Conservation (phyloP, 2,113 vertebrate genomes). For the Pao palembangensis region DNA sequence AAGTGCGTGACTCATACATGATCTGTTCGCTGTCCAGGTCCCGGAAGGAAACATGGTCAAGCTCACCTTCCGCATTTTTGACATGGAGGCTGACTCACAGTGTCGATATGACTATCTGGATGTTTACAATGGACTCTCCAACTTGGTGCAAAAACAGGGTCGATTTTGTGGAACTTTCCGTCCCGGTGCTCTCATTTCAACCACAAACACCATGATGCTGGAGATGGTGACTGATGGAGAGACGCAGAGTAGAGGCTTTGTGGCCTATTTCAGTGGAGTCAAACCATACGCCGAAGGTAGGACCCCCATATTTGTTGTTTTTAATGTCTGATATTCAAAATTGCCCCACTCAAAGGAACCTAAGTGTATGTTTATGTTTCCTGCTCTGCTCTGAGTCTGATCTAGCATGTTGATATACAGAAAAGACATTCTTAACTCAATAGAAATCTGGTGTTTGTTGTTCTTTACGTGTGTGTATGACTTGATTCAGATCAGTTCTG, state of each 20-base stretch:
- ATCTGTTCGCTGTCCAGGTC: slow-evolving; percentile 70
- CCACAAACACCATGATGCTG: slow-evolving; percentile 83
- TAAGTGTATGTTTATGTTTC: too few relatives aligned
- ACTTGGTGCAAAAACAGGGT: slow-evolving; percentile 79
- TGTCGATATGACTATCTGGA: slow-evolving; percentile 87
- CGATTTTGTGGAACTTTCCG: slow-evolving; percentile 90
- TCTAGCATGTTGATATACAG: too few relatives aligned
- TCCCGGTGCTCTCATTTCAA: slow-evolving; percentile 81
- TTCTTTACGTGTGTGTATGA: slow-evolving; percentile 26
- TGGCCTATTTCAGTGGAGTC: slow-evolving; percentile 79
- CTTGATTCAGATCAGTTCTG: slow-evolving; percentile 66
- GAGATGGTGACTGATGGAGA: slow-evolving; percentile 81
- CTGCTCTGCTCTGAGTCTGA: too few relatives aligned
- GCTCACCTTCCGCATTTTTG: slow-evolving; percentile 84
- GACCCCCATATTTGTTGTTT: slow-evolving; percentile 21
- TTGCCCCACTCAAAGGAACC: too few relatives aligned
- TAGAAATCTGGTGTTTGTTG: not conserved
- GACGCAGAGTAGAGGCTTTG: slow-evolving; percentile 80
- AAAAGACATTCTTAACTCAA: too few relatives aligned
- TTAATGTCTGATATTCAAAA: not conserved
- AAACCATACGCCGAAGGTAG: slow-evolving; percentile 76
- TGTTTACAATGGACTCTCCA: slow-evolving; percentile 80
- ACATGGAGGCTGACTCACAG: slow-evolving; percentile 82
- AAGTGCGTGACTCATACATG: slow-evolving; percentile 7
- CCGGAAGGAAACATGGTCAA: slow-evolving; percentile 82